These are phyloP conservation scores for Lasioglossum oenotherae DNA, from an alignment of 2,888 invertebrate species.

Conservation along the genomic window DNA sequence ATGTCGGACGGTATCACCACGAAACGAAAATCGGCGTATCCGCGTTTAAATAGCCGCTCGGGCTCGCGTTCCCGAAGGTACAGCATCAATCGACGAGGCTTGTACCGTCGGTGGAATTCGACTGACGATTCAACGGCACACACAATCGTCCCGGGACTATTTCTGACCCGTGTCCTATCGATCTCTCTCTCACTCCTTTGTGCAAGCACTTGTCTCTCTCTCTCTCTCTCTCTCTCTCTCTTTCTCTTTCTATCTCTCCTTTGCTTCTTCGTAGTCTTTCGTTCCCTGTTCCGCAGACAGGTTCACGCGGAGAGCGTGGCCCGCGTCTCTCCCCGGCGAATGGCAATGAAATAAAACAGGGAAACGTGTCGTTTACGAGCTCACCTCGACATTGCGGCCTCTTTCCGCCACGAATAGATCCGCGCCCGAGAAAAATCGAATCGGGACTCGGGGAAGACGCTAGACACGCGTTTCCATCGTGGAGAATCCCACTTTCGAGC, in stretches of 20 bases:
- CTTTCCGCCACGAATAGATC: slow-evolving; percentile 13
- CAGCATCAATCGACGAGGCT: slow-evolving; percentile 60
- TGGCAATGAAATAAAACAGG: slow-evolving; percentile 48
- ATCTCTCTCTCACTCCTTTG: slow-evolving; percentile 55
- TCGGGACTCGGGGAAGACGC: background rate
- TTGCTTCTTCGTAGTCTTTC: background rate
- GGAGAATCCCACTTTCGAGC: background rate
- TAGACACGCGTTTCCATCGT: background rate
- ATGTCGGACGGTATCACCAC: slow-evolving; percentile 16
- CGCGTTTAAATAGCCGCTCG: slow-evolving; percentile 49
- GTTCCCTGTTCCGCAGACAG: slow-evolving; percentile 26
- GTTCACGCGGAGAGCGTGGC: slow-evolving; percentile 11
- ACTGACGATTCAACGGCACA: slow-evolving; percentile 63
- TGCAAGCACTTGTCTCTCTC: slow-evolving; percentile 40
- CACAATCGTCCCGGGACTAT: slow-evolving; percentile 63
- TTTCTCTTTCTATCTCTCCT: background rate
- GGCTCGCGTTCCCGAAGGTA: slow-evolving; percentile 40
- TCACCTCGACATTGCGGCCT: slow-evolving; percentile 53
- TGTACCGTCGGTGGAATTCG: slow-evolving; percentile 63
- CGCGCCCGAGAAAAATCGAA: slow-evolving; percentile 13
- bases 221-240: background rate
- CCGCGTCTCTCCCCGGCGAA: slow-evolving; percentile 22
- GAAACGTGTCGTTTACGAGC: slow-evolving; percentile 26
- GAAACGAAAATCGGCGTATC: slow-evolving; percentile 10
- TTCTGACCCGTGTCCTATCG: slow-evolving; percentile 68